Base-by-base conservation (phyloP, 1,140 invertebrate species). In the Choristoneura fumiferana region DNA sequence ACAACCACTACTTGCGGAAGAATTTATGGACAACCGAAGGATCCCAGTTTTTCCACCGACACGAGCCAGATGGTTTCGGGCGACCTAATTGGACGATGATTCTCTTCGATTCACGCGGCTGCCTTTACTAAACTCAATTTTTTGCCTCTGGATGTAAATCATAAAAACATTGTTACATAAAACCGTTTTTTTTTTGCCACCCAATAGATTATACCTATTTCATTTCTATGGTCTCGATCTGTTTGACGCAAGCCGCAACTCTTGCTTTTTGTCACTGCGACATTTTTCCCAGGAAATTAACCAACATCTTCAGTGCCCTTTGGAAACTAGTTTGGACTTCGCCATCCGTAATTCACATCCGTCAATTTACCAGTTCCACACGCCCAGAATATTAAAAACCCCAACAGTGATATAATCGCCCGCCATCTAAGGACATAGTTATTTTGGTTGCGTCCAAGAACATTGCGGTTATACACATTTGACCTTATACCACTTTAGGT, bases 401-500 rank as follows among this genome's bases (percentile, higher is more conserved):
- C 17, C 15, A 0, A 45, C 22, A 18, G 15, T 45, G 18, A 45
- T 22, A 45, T 10, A 8, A 8, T 17, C 17, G n/a, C 0, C 13
- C n/a, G 1, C 22, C 10, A 49, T 12, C 18, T 1, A 49, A 49
- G 17, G n/a, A 0, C n/a, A 49, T 49, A 8, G 43, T 1, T 49
- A 29, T 13, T 33, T n/a, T 29, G 43, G 43, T 13, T n/a, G 22
- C 22, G 22, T 29, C 18, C 14, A n/a, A 18, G 2, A 45, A 6
- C 22, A 43, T 43, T 22, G 40, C 10, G 10, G n/a, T 49, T 18
- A n/a, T 29, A 13, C 10, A 40, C 18, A 33, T 29, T 29, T 49
- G 43, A 49, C 43, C 43, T 49, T 49, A 29, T 49, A 29, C 22
- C 43, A 14, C 18, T 49, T 49, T 29, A 49, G 43, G 43, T 22